Evolutionary conservation across 1,140 invertebrate genomes (phyloP).

Genomic region (Limonius californicus): DNA sequence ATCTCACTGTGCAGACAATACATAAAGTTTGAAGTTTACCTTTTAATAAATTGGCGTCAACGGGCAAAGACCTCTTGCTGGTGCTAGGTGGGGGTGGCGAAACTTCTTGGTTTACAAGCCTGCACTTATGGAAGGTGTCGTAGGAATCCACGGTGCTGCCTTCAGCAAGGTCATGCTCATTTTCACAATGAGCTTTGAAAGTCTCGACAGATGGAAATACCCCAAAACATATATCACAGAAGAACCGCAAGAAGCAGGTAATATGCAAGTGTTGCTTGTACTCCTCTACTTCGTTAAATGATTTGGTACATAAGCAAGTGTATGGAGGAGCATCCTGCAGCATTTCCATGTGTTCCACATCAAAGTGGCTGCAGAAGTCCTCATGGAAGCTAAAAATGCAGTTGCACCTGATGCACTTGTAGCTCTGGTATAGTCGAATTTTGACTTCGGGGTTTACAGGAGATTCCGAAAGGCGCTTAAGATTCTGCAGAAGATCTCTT

Average conservation of each 20-base stretch:
- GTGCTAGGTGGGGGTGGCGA: no score
- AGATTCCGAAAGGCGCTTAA: slow-evolving; percentile 36
- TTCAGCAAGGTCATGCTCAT: slow-evolving; percentile 38
- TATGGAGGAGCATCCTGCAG: slow-evolving; percentile 18
- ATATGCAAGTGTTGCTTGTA: slow-evolving; percentile 38
- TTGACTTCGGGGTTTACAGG: slow-evolving; percentile 35
- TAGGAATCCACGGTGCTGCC: slow-evolving; percentile 23
- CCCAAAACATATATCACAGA: slow-evolving; percentile 41
- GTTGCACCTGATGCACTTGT: slow-evolving; percentile 38
- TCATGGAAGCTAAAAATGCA: slow-evolving; percentile 41
- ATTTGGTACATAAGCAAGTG: slow-evolving; percentile 31
- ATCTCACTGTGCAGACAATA: no score
- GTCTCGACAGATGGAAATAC: slow-evolving; percentile 34
- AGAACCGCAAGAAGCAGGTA: slow-evolving; percentile 37
- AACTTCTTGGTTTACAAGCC: not conserved
- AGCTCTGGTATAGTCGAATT: slow-evolving; percentile 40
- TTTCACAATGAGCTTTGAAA: slow-evolving; percentile 35
- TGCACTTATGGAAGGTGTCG: not conserved
- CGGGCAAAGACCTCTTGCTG: not conserved
- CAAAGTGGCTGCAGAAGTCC: slow-evolving; percentile 40
- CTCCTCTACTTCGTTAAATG: slow-evolving; percentile 35
- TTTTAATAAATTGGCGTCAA: no score
- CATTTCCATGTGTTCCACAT: slow-evolving; percentile 29
- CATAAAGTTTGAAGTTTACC: no score
- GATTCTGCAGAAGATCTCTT: slow-evolving; percentile 30